Evolutionary conservation across 2,888 invertebrate species (phyloP), one percentile per base, ranked within the genome.

Genomic region (Allacma fusca): DNA sequence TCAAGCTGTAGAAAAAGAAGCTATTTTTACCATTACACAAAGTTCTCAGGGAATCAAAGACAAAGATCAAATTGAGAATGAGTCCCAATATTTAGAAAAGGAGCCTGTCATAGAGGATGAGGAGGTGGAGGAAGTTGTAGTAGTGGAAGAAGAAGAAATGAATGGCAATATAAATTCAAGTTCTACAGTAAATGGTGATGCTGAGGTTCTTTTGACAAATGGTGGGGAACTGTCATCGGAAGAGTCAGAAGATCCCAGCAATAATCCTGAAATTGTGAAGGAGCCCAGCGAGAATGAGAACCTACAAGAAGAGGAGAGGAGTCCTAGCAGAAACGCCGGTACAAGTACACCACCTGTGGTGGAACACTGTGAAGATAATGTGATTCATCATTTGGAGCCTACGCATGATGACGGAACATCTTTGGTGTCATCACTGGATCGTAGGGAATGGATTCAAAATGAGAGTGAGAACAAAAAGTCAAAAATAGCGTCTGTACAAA

Each of bases 361-460:
- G 28, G 79, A 75, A 24, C 26, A 68, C 29, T 75, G 78, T 75
- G 82, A 81, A 44, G 84, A 84, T 57, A 82, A 79, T 74, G 83
- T 84, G 9, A 83, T 83, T 79, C 84, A 84, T 80, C 83, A 83
- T 57, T 80, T 84, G 5, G 82, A 82, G 28, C 78, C 82, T 0
- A 80, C 78, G 26, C 83, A 83, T 70, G 84, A 84, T 76, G 83
- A 84, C 69, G 83, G 80, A 1, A 81, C 80, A 12, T 83, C 82
- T 13, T 57, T 83, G 12, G 83, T 84, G 1, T 84, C 84, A 1
- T 83, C 83, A 9, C 57, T 84, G 23, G 84, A 84, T 43, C 77
- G 78, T 65, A 34, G 83, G 70, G 83, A 84, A 68, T 84, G 84
- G 84, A 84, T 84, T 76, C 82, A 84, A 44, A 80, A 78, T 71